phyloP scores from a whole-genome alignment of 2,888 invertebrate species.

The Melipona beecheii region DNA sequence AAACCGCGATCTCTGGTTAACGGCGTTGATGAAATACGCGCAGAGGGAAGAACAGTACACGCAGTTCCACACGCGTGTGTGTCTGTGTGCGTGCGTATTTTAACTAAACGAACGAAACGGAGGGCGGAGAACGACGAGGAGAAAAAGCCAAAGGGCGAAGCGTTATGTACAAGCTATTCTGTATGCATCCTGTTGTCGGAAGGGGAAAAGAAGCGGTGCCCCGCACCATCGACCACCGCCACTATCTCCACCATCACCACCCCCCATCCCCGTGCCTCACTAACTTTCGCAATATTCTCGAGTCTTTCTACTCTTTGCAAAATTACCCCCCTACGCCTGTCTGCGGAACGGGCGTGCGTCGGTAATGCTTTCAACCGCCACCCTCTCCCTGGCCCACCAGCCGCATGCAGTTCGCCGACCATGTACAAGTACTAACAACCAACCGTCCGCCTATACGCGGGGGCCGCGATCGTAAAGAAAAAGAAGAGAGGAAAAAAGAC shows the following conservation, averaged over 20 bases:
- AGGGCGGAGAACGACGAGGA: not conserved
- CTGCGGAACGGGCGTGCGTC: conserved; percentile 45
- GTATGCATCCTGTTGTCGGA: conserved; percentile 74
- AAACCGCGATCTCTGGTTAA: conserved; percentile 61
- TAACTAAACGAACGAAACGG: conserved; percentile 14
- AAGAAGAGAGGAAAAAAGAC: not conserved
- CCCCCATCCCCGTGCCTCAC: conserved; percentile 2
- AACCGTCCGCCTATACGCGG: conserved; percentile 35
- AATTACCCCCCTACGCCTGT: conserved; percentile 61
- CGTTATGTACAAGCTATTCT: conserved; percentile 66
- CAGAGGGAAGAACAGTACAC: conserved; percentile 37
- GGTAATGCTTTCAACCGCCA: conserved; percentile 65
- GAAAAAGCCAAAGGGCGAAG: conserved; percentile 19
- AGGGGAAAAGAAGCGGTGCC: conserved; percentile 62
- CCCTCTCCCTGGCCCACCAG: conserved; percentile 14
- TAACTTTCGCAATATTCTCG: conserved; percentile 78
- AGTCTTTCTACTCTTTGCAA: conserved; percentile 73
- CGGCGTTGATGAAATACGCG: conserved; percentile 61
- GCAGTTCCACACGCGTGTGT: not conserved
- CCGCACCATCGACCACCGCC: conserved; percentile 16
- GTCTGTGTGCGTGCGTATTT: not conserved
- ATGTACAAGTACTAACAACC: conserved; percentile 40
- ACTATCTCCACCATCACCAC: not conserved
- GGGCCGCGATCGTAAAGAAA: conserved; percentile 49
- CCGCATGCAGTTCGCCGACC: conserved; percentile 10